These are phyloP conservation scores for Osmoderma eremita DNA, from an alignment of 2,888 invertebrate genomes.

Conservation along the genomic window DNA sequence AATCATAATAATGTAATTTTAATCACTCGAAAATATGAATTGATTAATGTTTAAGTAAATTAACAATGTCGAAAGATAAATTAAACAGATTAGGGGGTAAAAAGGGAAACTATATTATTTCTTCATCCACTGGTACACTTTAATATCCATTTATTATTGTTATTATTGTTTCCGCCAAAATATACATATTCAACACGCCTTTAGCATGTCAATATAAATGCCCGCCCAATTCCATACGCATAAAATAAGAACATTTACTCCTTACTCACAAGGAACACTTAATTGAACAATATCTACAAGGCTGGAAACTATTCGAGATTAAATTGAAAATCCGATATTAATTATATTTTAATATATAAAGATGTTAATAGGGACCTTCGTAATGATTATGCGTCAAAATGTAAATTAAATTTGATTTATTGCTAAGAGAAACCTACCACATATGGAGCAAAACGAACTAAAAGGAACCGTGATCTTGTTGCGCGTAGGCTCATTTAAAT, in stretches of 20 bases:
- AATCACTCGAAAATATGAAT: no score
- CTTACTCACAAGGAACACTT: constrained; percentile 2
- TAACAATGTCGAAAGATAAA: no score
- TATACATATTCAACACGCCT: background rate
- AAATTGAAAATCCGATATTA: constrained; percentile 28
- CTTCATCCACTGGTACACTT: no score
- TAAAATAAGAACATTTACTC: background rate
- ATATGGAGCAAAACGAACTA: constrained; percentile 2
- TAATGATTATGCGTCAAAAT: constrained; percentile 18
- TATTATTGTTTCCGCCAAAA: background rate
- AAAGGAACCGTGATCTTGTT: background rate
- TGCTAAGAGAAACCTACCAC: background rate
- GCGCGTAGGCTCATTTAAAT: constrained; percentile 11
- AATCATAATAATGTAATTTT: no score
- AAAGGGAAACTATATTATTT: no score
- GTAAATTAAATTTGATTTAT: constrained; percentile 28
- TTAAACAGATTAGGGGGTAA: no score
- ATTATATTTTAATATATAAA: constrained; percentile 21
- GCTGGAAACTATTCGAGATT: background rate
- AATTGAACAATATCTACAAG: constrained; percentile 5
- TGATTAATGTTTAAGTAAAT: no score
- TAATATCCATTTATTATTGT: background rate
- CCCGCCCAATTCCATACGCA: background rate
- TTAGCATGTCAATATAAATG: constrained; percentile 16
- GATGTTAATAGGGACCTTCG: constrained; percentile 22